A percentile compares a stretch with the other conserved stretches of the same genome.
Evolutionary conservation across 2,888 invertebrate genomes (phyloP).

Genomic region (Parasteatoda lunata): DNA sequence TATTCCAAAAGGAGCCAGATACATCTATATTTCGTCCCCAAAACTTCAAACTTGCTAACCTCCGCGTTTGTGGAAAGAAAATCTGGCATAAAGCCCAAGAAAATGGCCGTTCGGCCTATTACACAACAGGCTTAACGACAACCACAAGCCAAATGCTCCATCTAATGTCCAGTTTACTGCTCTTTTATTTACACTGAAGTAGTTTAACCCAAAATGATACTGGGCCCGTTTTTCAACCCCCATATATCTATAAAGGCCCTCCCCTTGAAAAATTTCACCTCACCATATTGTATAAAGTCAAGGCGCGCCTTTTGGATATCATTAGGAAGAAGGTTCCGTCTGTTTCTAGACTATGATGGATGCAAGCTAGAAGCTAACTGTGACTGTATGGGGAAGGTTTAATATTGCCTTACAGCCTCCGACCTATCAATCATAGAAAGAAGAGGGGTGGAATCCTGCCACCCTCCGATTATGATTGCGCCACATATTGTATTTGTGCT

Average conservation of each 20-base stretch:
- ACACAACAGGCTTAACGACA: slow-evolving; percentile 33
- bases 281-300: slow-evolving; percentile 52
- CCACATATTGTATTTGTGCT: slow-evolving; percentile 67
- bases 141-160: slow-evolving; percentile 48
- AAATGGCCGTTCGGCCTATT: slow-evolving; percentile 59
- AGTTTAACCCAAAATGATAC: slow-evolving; percentile 69
- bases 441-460: slow-evolving; percentile 24
- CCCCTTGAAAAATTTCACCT: slow-evolving; percentile 1
- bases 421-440: slow-evolving; percentile 65
- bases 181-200: slow-evolving; percentile 68
- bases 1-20: slow-evolving; percentile 39
- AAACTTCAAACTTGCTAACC: slow-evolving; percentile 7
- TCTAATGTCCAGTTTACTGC: slow-evolving; percentile 68
- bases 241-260: slow-evolving; percentile 46
- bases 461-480: slow-evolving; percentile 61
- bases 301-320: slow-evolving; percentile 62
- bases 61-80: slow-evolving; percentile 37
- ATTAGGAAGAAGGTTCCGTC: slow-evolving; percentile 46
- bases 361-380: slow-evolving; percentile 15
- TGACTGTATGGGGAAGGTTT: slow-evolving; percentile 56
- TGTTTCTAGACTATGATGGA: slow-evolving; percentile 56
- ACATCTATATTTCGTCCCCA: slow-evolving; percentile 1
- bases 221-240: slow-evolving; percentile 7
- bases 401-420: slow-evolving; percentile 60
- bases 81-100: slow-evolving; percentile 56